Evolutionary conservation across 1,140 invertebrate species (phyloP), one percentile per base, ranked within the genome.

Genomic region (Pantala flavescens): DNA sequence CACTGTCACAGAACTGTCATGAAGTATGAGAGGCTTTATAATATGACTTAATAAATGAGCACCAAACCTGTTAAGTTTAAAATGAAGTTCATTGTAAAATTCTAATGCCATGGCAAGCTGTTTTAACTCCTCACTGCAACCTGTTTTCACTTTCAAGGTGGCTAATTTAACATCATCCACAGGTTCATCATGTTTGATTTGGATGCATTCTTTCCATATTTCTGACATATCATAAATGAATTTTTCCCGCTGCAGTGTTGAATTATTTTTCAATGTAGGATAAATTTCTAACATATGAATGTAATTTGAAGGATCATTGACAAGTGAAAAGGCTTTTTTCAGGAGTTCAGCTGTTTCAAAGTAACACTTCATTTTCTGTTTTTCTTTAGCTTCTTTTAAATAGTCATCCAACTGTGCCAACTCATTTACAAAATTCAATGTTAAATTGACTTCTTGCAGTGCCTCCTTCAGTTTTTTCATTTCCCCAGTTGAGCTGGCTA

Each of bases 11-110:
- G 75, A 77, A 78, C 84, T 84, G n/a, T 86, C 81, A 71, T 83
- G 77, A 73, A 85, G 81, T 73, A 90, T 84, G 3, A 89, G 84
- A 0, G 86, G 84, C 75, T 81, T 80, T 14, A 89, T 83, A 23
- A 89, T 80, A 76, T 84, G 77, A 36, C 85, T 81, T 49, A 87
- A 80, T 14, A 90, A 77, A 76, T 84, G 86, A 49, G 78, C 81
- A 3, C 84, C 80, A 78, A 90, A 86, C 74, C 83, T 79, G 43
- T 82, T 78, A 2, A 88, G 77, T 78, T 84, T 84, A 70, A 81
- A 82, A 7, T 81, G 75, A 0, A 88, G 77, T 75, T 84, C 82
- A 24, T 84, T 83, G 3, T 85, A 80, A 73, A 79, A 80, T 72
- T 84, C 78, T 43, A 88, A 79, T 11, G 85, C 84, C 77, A 83